Percentiles rank a stretch among this genome's conserved stretches.
Conservation (phyloP, 2,888 invertebrate genomes). For the Chrysotoxum bicinctum region DNA sequence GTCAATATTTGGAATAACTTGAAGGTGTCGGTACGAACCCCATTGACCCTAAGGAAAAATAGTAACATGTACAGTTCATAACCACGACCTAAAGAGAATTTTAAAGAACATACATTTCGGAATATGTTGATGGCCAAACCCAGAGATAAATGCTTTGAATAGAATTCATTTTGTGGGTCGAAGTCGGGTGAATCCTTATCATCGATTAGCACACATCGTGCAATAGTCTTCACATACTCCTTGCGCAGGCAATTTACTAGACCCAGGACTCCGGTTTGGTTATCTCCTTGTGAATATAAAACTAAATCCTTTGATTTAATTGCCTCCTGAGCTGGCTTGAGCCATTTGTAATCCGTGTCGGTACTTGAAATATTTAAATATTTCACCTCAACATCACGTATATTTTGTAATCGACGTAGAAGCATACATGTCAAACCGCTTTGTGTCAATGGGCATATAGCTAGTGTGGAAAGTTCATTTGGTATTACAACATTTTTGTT, state of each 20-base stretch:
- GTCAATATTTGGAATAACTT: conserved; percentile 81
- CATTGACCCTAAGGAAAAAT: conserved; percentile 74
- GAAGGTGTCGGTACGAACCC: conserved; percentile 91
- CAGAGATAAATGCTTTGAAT: conserved; percentile 85
- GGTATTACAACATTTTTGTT: neutral
- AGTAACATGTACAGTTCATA: neutral
- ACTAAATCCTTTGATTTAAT: conserved; percentile 79
- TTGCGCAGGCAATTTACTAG: conserved; percentile 91
- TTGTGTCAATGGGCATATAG: conserved; percentile 18
- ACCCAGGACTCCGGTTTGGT: conserved; percentile 90
- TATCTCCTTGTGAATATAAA: conserved; percentile 86
- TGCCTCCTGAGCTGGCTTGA: conserved; percentile 70
- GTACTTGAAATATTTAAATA: conserved; percentile 73
- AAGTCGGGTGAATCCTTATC: conserved; percentile 85
- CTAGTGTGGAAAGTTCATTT: conserved; percentile 12
- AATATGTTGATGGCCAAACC: conserved; percentile 90
- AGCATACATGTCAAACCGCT: conserved; percentile 1
- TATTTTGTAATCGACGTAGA: conserved; percentile 2
- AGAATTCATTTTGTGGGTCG: conserved; percentile 85
- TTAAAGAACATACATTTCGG: conserved; percentile 80
- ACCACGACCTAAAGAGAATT: neutral
- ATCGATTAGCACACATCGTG: conserved; percentile 85
- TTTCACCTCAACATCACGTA: conserved; percentile 11
- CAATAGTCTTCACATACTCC: conserved; percentile 87
- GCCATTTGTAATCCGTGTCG: conserved; percentile 74